Conservation (phyloP, 2,888 invertebrate species). For the Camptogramma bilineatum region DNA sequence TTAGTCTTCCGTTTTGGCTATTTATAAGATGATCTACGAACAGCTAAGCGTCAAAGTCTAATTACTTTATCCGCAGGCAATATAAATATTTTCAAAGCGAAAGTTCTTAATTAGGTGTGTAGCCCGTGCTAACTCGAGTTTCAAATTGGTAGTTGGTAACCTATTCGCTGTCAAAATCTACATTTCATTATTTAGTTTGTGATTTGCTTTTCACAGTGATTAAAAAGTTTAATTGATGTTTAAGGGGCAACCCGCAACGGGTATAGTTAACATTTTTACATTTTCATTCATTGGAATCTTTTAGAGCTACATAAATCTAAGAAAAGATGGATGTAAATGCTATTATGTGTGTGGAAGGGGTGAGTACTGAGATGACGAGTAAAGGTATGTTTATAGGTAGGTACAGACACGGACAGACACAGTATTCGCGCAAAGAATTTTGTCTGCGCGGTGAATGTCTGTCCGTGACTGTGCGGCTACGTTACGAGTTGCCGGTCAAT, state of each 20-base stretch:
- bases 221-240: not conserved
- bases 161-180: not conserved
- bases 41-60: not conserved
- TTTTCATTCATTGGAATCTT: not conserved
- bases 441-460: no score
- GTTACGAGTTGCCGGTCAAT: no score
- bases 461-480: no score
- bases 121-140: not conserved
- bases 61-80: not conserved
- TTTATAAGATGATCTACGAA: not conserved
- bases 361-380: no score
- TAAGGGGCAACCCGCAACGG: not conserved
- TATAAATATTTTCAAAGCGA: constrained; percentile 1
- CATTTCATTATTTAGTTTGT: not conserved
- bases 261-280: no score
- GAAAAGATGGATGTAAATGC: no score
- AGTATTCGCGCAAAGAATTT: no score
- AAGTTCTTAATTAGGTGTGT: constrained; percentile 7
- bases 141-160: constrained; percentile 1
- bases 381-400: no score
- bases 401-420: no score
- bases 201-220: not conserved
- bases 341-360: no score
- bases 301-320: not conserved
- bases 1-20: not conserved